Evolutionary conservation across 2,113 vertebrate genomes (phyloP), one percentile per base, ranked within the genome.

Genomic region (Epinephelus lanceolatus): DNA sequence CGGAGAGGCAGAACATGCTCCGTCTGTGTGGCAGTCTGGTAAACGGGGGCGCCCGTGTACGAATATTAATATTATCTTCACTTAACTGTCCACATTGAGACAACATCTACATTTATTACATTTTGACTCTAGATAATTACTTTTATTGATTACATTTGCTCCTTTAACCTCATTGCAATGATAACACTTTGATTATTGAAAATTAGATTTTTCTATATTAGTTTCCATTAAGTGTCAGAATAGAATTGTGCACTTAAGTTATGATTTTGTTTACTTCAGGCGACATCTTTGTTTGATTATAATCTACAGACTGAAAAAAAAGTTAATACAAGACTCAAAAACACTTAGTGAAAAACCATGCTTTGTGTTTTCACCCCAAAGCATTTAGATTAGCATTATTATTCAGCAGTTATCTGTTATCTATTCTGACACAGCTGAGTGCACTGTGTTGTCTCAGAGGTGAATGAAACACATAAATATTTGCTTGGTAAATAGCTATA

Each of bases 11-110:
- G 21, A 13, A 1, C 27, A 11, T 9, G 69, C 71, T 25, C 42
- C 59, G 62, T 6, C 15, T 49, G 45, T 42, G 75, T 15, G 68
- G 23, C 76, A 21, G 33, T 2, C 42, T 25, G 67, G 27, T 45
- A 14, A 23, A 37, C 81, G 57, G 69, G 75, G 82, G 86, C 89
- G 84, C 84, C 88, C 83, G 83, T 83, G 83, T 52, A 51, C 67
- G 21, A 19, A 75, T 4, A 61, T 30, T 2, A 73, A 77, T 53
- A 23, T 12, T 42, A 2, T 52, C 25, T 70, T 19, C 51, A 60
- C 37, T 77, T 12, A 59, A 71, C 8, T 6, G 6, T 27, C 23
- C 37, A 61, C 60, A 27, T 65, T 11, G 12, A 9, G 1, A 23
- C 25, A 9, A 17, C 3, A 37, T 17, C 9, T n/a, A 18, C 40